Percentiles rank a stretch among this genome's conserved stretches.
These are phyloP conservation scores for Haliaeetus albicilla DNA, from an alignment of 2,797 vertebrate genomes.

Conservation along the genomic window DNA sequence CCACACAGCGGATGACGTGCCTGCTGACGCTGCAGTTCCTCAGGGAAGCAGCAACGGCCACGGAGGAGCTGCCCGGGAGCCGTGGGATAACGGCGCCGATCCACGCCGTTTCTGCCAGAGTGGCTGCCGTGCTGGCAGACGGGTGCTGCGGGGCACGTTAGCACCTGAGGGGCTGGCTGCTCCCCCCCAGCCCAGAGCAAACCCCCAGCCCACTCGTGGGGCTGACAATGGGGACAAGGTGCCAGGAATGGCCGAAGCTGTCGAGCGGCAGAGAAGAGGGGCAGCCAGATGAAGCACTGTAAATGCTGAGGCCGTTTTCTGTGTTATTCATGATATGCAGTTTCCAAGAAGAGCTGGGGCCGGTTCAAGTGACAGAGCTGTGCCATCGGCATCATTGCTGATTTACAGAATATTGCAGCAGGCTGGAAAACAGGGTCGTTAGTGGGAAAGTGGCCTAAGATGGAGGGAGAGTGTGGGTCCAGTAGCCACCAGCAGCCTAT, in stretches of 20 bases:
- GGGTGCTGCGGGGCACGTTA: neutral
- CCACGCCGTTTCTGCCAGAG: neutral
- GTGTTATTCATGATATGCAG: too few species aligned
- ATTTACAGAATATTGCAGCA: too few species aligned
- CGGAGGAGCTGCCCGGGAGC: neutral
- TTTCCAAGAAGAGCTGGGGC: neutral
- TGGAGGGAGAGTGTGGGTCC: neutral
- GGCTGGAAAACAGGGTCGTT: neutral
- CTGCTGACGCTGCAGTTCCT: neutral
- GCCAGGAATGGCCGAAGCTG: neutral
- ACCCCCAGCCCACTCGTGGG: neutral
- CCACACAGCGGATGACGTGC: neutral
- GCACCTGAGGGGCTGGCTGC: neutral
- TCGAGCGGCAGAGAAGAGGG: neutral
- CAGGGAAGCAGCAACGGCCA: neutral
- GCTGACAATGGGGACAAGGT: rapidly evolving
- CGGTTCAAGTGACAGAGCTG: rapidly evolving
- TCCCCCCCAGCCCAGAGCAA: neutral
- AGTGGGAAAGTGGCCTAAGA: neutral
- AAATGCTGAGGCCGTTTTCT: neutral
- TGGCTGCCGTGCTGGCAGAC: neutral
- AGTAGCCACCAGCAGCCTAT: neutral
- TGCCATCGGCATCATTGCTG: neutral
- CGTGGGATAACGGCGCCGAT: too few species aligned
- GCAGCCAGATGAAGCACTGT: neutral